Evolutionary conservation across 2,113 vertebrate genomes (phyloP).

Genomic region (Neotragus moschatus): DNA sequence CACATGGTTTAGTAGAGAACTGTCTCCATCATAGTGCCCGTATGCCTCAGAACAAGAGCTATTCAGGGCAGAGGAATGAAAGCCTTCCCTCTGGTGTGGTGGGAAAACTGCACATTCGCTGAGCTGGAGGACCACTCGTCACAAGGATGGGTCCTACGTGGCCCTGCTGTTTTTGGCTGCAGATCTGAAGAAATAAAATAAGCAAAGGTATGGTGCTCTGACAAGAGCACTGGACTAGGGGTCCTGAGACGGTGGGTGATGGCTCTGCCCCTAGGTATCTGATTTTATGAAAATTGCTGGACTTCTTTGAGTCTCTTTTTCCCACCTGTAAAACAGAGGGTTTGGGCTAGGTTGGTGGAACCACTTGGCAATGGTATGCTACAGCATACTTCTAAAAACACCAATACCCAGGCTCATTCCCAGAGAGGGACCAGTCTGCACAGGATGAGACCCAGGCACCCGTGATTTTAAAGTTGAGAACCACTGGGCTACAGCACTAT

Average conservation of each 20-base stretch:
- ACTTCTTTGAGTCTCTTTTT: background rate
- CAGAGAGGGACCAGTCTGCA: background rate
- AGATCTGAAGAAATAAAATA: background rate
- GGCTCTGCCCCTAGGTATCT: background rate
- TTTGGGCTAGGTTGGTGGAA: background rate
- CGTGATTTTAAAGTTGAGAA: constrained; percentile 6
- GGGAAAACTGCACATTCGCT: background rate
- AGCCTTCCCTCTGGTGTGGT: background rate
- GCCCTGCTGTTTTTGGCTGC: background rate
- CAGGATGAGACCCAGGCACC: background rate
- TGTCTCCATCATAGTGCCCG: background rate
- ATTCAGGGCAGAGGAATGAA: background rate
- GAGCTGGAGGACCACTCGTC: background rate
- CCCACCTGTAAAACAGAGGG: background rate
- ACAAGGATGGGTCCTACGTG: background rate
- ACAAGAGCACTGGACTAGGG: background rate
- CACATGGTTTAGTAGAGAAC: background rate
- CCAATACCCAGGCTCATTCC: background rate
- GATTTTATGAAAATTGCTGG: background rate
- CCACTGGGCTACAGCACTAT: background rate
- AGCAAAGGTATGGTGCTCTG: background rate
- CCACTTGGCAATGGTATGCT: background rate
- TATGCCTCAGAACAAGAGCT: background rate
- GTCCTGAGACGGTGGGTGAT: background rate
- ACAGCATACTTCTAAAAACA: background rate